Evolutionary conservation across 92 coral and sea anemone species (phyloP), one percentile per base, ranked within the genome.

Genomic region (Hydrozoanthus gracilis): DNA sequence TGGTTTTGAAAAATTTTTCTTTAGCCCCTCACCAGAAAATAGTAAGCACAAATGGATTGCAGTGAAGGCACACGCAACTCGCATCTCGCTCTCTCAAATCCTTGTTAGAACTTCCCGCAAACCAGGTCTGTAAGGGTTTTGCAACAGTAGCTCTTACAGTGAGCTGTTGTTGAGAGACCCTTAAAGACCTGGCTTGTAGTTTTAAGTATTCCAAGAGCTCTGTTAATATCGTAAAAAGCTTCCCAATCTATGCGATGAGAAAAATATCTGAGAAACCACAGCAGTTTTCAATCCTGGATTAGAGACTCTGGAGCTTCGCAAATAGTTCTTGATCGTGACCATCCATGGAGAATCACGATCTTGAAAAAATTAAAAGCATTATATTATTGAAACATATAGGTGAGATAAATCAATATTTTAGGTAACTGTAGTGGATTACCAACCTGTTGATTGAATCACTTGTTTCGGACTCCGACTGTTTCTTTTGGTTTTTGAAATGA

Each of bases 31-130:
- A 78, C 83, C 72, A 61, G 27, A 78, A 78, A 4, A 78, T 48
- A 27, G 71, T 78, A 51, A 78, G 62, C n/a, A 61, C 52, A 6
- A 78, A 18, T 0, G 83, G 83, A 2, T 44, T 27, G 47, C 83
- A 56, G 15, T 58, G 83, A 78, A 78, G 16, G 69, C 69, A 58
- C 83, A 78, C 11, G 69, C 45, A 13, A 78, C 45, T n/a, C 4
- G 60, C 35, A 45, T 64, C 7, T 55, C 44, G 18, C 83, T 61
- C 18, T 61, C 71, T 51, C 70, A 78, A 48, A 78, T 78, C 15
- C n/a, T n/a, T 48, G 44, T 44, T 2, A 78, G 72, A 13, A 16
- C 83, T 2, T 13, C 52, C 17, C 10, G 7, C 39, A 60, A 10
- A 5, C 62, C 55, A 44, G 12, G n/a, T 16, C 83, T 6, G 14